Percentiles rank a stretch among this genome's conserved stretches.
Conservation (phyloP, 2,797 vertebrate species). For the Furcifer pardalis region DNA sequence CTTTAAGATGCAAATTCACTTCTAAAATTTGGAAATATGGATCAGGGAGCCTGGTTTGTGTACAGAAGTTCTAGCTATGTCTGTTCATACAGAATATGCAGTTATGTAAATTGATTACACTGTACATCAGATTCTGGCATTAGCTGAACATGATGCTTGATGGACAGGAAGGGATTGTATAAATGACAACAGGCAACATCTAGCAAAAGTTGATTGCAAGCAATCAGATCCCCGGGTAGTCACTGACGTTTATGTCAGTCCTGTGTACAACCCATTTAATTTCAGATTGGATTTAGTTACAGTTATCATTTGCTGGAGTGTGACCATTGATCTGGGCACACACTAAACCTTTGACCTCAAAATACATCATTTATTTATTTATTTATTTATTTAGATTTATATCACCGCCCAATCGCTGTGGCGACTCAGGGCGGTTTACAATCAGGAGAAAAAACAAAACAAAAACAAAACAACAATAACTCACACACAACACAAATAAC, state of each 20-base stretch:
- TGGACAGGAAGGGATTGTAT: neutral
- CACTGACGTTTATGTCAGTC: neutral
- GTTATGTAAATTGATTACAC: neutral
- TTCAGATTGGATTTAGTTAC: neutral
- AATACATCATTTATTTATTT: too few relatives aligned
- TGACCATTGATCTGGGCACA: neutral
- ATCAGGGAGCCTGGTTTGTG: neutral
- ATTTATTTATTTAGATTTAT: too few relatives aligned
- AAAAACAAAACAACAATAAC: too few relatives aligned
- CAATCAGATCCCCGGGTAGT: neutral
- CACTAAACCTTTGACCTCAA: neutral
- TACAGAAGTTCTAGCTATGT: neutral
- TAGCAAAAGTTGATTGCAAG: neutral
- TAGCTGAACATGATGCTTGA: neutral
- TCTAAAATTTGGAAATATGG: neutral
- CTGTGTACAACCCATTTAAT: neutral
- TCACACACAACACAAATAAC: too few relatives aligned
- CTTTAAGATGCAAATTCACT: neutral
- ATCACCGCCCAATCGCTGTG: too few relatives aligned
- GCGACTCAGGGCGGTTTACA: too few relatives aligned
- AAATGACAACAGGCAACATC: neutral
- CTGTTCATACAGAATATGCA: neutral
- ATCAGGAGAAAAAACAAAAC: too few relatives aligned
- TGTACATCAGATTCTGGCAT: neutral
- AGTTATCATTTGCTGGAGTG: neutral